Evolutionary conservation across 2,888 invertebrate genomes (phyloP), one percentile per base, ranked within the genome.

Genomic region (Drosophila putrida): DNA sequence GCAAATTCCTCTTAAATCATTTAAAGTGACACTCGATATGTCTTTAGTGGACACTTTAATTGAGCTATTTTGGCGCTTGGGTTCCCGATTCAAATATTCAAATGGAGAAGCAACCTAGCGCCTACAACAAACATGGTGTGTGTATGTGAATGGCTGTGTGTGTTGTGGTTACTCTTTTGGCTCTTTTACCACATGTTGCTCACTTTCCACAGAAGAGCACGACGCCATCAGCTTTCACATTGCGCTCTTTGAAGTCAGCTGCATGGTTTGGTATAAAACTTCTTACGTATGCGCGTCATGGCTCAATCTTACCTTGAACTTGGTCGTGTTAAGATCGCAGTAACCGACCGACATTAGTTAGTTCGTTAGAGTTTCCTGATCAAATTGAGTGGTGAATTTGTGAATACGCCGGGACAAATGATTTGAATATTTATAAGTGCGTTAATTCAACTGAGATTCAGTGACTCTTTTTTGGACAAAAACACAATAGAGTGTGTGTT

Each of bases 301-400:
- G 91, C 85, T 92, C 85, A 92, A 92, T 89, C 89, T 90, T 92
- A 92, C 92, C 92, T 92, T 92, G 92, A 92, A 92, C 92, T 92
- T 92, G 92, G 83, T 90, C 85, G 90, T 80, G 90, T 71, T 66
- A 72, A 81, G 83, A 90, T 88, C 85, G 88, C 49, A 33, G 64
- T 31, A 20, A 28, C 20, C 25, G 13, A 28, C 20, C 25, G 13
- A 33, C 15, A 57, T 6, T 49, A 20, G 38, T 39, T 39, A 25
- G n/a, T 13, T 39, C n/a, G n/a, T n/a, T n/a, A n/a, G 13, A 25
- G 54, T 47, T 27, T 31, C n/a, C 15, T 44, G 54, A 28, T 28
- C 53, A 9, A 15, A 41, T 39, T 47, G 3, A 20, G 46, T 38
- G 41, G 43, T 61, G 59, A 20, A 36, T 31, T 36, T 33, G 44